Evolutionary conservation across 1,140 invertebrate genomes (phyloP).

Genomic region (Reticulitermes speratus): DNA sequence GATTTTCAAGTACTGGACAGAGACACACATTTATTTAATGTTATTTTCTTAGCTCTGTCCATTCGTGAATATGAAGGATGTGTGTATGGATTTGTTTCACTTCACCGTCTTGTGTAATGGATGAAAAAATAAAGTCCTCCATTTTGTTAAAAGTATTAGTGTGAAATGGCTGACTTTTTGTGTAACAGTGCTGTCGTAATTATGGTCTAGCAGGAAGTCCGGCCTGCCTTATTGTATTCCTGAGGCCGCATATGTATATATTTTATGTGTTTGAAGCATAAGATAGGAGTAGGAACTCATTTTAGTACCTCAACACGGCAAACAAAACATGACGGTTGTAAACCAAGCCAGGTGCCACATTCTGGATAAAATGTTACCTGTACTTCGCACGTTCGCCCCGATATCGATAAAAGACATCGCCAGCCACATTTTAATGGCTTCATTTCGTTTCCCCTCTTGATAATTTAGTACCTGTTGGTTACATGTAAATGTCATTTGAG

Average conservation of each 20-base stretch:
- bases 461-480: no score
- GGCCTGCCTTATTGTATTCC: not conserved
- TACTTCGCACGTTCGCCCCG: no score
- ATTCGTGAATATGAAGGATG: not conserved
- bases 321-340: no score
- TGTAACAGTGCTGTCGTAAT: not conserved
- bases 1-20: not conserved
- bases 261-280: no score
- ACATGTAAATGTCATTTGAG: no score
- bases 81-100: not conserved
- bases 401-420: no score
- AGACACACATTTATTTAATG: constrained; percentile 7
- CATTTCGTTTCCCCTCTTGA: no score
- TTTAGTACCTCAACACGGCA: no score
- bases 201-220: not conserved
- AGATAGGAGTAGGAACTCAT: no score
- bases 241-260: not conserved
- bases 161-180: not conserved
- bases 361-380: no score
- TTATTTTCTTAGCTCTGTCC: not conserved
- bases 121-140: not conserved
- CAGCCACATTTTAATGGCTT: no score
- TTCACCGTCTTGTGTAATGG: not conserved
- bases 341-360: no score
- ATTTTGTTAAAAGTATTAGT: not conserved